Conservation (phyloP, 2,888 invertebrate genomes). For the Protophormia terraenovae region DNA sequence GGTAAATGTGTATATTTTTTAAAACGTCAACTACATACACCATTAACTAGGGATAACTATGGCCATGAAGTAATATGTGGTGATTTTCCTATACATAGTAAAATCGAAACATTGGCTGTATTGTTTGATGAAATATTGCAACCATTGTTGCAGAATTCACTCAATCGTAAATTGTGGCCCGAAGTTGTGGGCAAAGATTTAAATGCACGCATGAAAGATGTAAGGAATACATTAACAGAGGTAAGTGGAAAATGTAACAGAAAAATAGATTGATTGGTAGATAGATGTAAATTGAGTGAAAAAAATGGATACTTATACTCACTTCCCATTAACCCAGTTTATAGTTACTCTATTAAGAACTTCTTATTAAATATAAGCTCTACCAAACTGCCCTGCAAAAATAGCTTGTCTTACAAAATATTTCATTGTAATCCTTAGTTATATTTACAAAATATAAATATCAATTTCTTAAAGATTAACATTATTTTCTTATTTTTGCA, state of each 20-base stretch:
- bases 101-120: conserved; percentile 87
- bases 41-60: conserved; percentile 79
- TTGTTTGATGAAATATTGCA: conserved; percentile 89
- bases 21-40: conserved; percentile 70
- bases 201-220: conserved; percentile 85
- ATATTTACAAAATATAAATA: not conserved
- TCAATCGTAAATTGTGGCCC: conserved; percentile 88
- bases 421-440: not conserved
- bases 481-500: conserved; percentile 69
- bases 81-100: conserved; percentile 87
- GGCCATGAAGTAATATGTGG: conserved; percentile 84
- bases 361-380: too few relatives aligned
- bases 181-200: conserved; percentile 87
- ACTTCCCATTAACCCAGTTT: too few relatives aligned
- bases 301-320: not conserved
- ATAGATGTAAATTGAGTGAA: not conserved
- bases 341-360: too few relatives aligned
- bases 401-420: not conserved
- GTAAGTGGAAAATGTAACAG: too few relatives aligned
- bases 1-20: conserved; percentile 83
- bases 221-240: conserved; percentile 81
- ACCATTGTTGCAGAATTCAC: conserved; percentile 87
- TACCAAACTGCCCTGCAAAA: not conserved
- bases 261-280: too few relatives aligned
- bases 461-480: not conserved